phyloP scores from a whole-genome alignment of 2,113 vertebrate species.

The Pollimyrus isidori region DNA sequence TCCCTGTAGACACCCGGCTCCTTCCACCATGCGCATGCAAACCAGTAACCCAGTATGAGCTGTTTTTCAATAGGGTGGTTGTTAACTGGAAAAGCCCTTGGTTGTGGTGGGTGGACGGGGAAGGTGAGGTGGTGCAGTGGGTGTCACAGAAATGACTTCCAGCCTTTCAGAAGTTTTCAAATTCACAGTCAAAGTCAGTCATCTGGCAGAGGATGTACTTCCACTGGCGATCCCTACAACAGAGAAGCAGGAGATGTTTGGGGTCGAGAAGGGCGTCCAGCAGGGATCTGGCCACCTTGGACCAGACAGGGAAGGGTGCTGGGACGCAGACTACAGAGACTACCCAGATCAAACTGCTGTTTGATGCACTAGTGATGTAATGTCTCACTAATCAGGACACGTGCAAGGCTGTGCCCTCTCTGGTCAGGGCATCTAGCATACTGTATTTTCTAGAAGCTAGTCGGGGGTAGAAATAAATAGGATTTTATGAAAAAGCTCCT shows the following conservation, averaged over 20 bases:
- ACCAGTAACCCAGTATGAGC: background rate
- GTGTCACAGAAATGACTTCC: background rate
- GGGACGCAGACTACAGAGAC: background rate
- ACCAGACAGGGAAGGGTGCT: background rate
- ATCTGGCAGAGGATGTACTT: conserved; percentile 95
- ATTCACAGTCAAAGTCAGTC: conserved; percentile 88
- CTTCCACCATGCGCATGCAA: background rate
- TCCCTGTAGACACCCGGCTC: background rate
- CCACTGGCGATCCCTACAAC: conserved; percentile 90
- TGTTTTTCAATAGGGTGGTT: background rate
- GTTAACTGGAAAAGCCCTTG: background rate
- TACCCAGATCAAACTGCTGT: background rate
- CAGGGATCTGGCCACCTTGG: background rate
- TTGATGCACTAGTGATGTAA: background rate
- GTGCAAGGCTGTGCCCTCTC: background rate
- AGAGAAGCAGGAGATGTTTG: conserved; percentile 25
- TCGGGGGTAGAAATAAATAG: background rate
- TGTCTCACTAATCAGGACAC: background rate
- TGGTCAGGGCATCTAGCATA: background rate
- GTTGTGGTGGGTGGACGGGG: background rate
- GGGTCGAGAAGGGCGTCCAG: background rate
- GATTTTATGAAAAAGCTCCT: background rate
- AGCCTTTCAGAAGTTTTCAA: conserved; percentile 69
- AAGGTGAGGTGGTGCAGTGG: background rate
- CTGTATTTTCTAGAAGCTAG: background rate